Conservation (phyloP, 2,888 invertebrate genomes). For the Mythimna pallens region DNA sequence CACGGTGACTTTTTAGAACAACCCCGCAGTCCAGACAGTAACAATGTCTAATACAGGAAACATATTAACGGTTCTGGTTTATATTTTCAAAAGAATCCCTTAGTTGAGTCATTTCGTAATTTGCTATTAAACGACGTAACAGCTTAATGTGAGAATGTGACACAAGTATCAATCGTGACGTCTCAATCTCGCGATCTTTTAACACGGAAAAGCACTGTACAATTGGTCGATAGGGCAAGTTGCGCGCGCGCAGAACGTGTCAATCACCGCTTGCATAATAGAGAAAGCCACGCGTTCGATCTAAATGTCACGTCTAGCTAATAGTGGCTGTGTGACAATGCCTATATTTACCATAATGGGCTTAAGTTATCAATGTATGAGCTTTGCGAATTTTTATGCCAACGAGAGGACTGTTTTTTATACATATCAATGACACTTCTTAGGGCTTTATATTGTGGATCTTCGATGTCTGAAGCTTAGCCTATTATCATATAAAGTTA, state of each 20-base stretch:
- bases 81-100: not conserved
- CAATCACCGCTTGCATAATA: conserved; percentile 85
- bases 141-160: conserved; percentile 71
- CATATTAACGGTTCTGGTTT: no score
- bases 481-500: not conserved
- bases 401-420: not conserved
- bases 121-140: conserved; percentile 40
- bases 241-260: conserved; percentile 80
- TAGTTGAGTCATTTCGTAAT: conserved; percentile 17
- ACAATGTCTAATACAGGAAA: no score
- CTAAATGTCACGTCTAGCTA: conserved; percentile 78
- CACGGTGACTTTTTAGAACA: no score
- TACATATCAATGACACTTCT: not conserved
- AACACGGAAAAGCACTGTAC: conserved; percentile 82
- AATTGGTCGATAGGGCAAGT: conserved; percentile 80
- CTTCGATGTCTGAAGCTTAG: not conserved
- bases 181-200: conserved; percentile 84
- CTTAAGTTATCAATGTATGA: conserved; percentile 1
- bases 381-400: not conserved
- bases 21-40: no score
- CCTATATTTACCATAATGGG: conserved; percentile 53
- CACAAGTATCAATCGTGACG: conserved; percentile 79
- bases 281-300: conserved; percentile 77
- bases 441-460: not conserved
- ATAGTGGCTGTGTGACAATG: conserved; percentile 69